Conservation (phyloP, 2,113 vertebrate genomes). For the Forbesichthys papilliferus region DNA sequence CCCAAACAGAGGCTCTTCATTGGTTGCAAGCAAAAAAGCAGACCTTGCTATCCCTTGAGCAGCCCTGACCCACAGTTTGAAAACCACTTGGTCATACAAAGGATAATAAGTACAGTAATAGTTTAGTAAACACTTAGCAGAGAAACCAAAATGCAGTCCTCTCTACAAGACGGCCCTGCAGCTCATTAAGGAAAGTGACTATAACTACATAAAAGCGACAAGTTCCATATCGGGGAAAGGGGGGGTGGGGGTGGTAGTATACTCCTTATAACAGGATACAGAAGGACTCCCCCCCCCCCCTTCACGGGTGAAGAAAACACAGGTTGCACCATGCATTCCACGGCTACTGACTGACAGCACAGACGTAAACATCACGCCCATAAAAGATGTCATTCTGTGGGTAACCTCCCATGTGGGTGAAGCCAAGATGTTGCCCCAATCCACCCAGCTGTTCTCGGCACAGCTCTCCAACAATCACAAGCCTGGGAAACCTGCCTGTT, state of each 20-base stretch:
- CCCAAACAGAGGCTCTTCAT: too few species aligned
- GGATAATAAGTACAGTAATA: too few species aligned
- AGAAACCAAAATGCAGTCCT: too few species aligned
- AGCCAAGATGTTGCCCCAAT: too few species aligned
- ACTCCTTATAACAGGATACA: conserved; percentile 39
- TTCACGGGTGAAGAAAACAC: conserved; percentile 42
- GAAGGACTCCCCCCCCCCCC: conserved; percentile 27
- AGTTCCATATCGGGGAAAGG: conserved; percentile 28
- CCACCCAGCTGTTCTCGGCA: too few species aligned
- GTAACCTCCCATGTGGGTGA: too few species aligned
- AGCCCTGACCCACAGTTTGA: too few species aligned
- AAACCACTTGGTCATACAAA: too few species aligned
- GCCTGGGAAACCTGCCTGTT: conserved; percentile 53
- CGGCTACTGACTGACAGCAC: conserved; percentile 42
- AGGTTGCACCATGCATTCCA: conserved; percentile 52
- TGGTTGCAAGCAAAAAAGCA: too few species aligned
- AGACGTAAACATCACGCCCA: conserved; percentile 46
- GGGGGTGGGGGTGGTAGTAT: conserved; percentile 29
- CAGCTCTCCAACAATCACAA: background rate
- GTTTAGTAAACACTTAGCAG: too few species aligned
- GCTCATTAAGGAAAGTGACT: background rate
- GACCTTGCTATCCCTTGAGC: too few species aligned
- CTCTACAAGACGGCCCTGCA: background rate
- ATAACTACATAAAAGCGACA: conserved; percentile 5
- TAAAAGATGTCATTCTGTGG: background rate